Conservation (phyloP, 2,113 vertebrate species). For the western clawed frog (Xenopus tropicalis) region DNA sequence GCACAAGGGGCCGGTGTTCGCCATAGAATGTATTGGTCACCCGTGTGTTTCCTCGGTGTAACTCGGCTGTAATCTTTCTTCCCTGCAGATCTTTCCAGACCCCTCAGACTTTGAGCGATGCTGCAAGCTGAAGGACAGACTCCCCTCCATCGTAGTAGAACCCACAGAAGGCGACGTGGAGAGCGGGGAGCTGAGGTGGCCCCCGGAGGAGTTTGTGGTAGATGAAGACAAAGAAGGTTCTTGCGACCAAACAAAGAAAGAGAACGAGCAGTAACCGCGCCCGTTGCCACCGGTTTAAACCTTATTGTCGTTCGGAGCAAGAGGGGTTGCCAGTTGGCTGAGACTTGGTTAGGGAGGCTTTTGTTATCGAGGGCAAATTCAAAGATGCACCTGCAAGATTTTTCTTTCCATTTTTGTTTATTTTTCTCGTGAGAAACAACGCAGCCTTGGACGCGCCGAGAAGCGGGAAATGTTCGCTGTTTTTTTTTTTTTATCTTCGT, state of each 20-base stretch:
- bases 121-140: constrained; percentile 94
- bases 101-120: constrained; percentile 92
- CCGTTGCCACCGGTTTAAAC: background rate
- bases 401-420: constrained; percentile 54
- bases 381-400: constrained; percentile 71
- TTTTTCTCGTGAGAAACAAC: constrained; percentile 54
- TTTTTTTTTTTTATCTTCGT: constrained; percentile 42
- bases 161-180: constrained; percentile 93
- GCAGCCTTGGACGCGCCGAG: constrained; percentile 63
- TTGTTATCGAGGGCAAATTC: constrained; percentile 60
- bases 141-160: constrained; percentile 94
- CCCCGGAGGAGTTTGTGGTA: constrained; percentile 89
- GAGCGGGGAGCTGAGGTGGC: constrained; percentile 95
- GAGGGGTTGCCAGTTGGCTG: constrained; percentile 49
- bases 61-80: constrained; percentile 43
- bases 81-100: constrained; percentile 90
- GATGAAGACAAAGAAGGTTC: constrained; percentile 74
- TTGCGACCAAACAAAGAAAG: constrained; percentile 63
- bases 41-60: no score
- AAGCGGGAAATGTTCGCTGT: constrained; percentile 64
- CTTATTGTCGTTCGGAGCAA: constrained; percentile 13
- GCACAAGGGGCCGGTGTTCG: no score
- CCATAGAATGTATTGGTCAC: no score
- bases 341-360: constrained; percentile 28
- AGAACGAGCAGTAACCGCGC: constrained; percentile 69